phyloP scores from a whole-genome alignment of 2,113 vertebrate genomes.

The Mastomys coucha region DNA sequence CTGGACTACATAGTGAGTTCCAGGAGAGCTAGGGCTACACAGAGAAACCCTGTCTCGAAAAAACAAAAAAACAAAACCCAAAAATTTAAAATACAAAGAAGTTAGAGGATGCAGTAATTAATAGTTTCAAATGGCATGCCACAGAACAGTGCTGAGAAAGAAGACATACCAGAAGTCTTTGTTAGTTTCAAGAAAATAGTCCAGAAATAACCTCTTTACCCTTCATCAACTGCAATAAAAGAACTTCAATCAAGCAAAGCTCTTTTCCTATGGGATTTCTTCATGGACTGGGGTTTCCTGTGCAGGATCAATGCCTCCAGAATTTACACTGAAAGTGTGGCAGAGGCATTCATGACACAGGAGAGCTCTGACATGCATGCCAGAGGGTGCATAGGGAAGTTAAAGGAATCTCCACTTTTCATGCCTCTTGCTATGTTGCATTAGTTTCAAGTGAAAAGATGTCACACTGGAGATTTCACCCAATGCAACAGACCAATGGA shows the following conservation, averaged over 20 bases:
- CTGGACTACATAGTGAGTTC: too few species aligned
- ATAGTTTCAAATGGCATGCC: conserved; percentile 37
- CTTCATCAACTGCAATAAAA: conserved; percentile 25
- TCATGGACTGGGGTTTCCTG: background rate
- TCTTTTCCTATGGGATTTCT: conserved; percentile 22
- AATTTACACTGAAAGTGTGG: conserved; percentile 38
- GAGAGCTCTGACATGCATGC: background rate
- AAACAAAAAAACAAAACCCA: too few species aligned
- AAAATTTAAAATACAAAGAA: too few species aligned
- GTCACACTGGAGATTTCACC: conserved; percentile 10
- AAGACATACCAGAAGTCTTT: background rate
- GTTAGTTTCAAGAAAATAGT: conserved; percentile 58
- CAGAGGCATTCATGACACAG: background rate
- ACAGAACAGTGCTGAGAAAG: conserved; percentile 1
- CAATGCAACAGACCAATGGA: conserved; percentile 46
- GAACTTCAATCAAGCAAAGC: conserved; percentile 19
- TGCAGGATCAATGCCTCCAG: background rate
- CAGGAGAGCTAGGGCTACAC: too few species aligned
- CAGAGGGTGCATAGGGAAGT: background rate
- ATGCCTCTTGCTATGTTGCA: background rate
- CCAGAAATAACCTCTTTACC: conserved; percentile 14
- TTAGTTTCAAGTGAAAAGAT: conserved; percentile 55
- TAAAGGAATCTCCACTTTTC: conserved; percentile 29
- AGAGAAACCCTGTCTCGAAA: too few species aligned
- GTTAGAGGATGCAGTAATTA: background rate